Base-by-base conservation (phyloP, 37 sponge, comb jelly and placozoan species). In the Aplysina aerophoba region DNA sequence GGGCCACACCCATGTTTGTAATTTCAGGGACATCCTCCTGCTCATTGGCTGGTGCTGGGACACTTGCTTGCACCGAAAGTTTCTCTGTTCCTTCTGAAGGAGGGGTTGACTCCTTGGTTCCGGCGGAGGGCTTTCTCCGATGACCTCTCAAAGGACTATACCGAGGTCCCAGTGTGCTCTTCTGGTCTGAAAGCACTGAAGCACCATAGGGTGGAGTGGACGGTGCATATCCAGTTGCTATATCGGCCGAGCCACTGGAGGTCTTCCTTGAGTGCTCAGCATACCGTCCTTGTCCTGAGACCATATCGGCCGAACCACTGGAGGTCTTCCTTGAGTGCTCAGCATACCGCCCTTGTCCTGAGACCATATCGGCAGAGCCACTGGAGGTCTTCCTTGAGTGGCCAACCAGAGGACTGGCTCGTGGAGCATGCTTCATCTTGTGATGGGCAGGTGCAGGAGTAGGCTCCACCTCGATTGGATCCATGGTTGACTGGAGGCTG, bases 401-500 rank as follows among this genome's bases (percentile, higher is more conserved):
- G 13, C 54, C 40, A 44, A 16, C 14, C 1, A 5, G 78, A 39
- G 78, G 78, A 41, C 78, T 75, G 44, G 37, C 5, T 16, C 13
- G 37, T 22, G 2, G 3, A 0, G 54, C 22, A 11, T 53, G 78
- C 24, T 27, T 62, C 24, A n/a, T 27, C 5, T 13, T 13, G 28
- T n/a, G 64, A 4, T n/a, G 64, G 64, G 28, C 25, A 28, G 64
- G 64, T 50, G 82, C 13, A 34, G 65, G 21, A 24, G 33, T 37
- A 15, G 59, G 31, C 37, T 35, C 39, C n/a, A 12, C 17, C 58
- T 68, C 34, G 34, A 65, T 4, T 19, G 74, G 73, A 35, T 71
- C 80, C 88, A 87, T 91, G 35, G 66, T 55, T 15, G 74, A 65
- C 40, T 88, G 38, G 4, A 91, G 82, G 13, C 80, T 67, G 71